Base-by-base conservation (phyloP, 1,140 invertebrate species). In the Trachymyrmex cornetzi region DNA sequence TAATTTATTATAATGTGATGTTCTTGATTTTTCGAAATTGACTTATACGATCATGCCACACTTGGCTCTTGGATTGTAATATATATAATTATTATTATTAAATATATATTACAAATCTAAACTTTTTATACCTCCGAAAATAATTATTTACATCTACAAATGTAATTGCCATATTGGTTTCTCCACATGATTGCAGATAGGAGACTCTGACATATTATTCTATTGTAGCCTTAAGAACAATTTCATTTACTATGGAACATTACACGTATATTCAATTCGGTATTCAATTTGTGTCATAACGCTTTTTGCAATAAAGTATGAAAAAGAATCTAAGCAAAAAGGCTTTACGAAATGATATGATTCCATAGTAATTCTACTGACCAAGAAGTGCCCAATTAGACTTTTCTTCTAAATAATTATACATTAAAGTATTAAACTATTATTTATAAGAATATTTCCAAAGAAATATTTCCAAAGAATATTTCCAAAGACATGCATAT, bases 341-440 rank as follows among this genome's bases (percentile, higher is more conserved):
- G 5, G 30, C 50, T 34, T 38, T 57, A 30, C 24, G 3, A 48
- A 38, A 34, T 61, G 24, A n/a, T 77, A 27, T 87, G 59, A 89
- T 93, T 93, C 92, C 92, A 93, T 90, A 88, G 90, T 92, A 87
- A 87, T 66, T 71, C 79, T 88, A 88, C 67, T 92, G 92, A 94
- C 94, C 91, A 95, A 95, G 91, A 93, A 95, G 94, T 95, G 94
- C 94, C 93, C 93, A 95, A 95, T 91, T 69, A 80, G 89, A 84
- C 74, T 72, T 86, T 85, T 55, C 59, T 88, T n/a, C n/a, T 50
- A 50, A 64, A 63, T 24, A 80, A 34, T 22, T 86, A 59, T 44
- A 38, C 7, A 44, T 44, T 44, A 11, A 44, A 44, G 9, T 44
- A 44, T 86, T 84, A 63, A 82, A 55, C 57, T 75, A 88, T 50